phyloP scores from a whole-genome alignment of 2,113 vertebrate species.

The Callipepla californica region DNA sequence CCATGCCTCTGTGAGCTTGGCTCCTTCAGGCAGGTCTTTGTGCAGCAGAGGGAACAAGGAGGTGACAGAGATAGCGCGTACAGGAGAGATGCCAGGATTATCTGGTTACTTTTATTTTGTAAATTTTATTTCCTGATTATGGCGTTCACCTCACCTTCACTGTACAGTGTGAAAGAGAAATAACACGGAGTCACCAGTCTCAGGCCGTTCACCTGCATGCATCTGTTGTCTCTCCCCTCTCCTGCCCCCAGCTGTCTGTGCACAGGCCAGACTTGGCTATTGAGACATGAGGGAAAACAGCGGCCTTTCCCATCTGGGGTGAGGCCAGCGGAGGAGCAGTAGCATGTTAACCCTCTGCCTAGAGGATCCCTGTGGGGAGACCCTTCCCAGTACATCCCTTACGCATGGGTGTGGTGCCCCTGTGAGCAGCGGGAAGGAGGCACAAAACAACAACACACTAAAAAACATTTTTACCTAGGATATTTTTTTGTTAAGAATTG shows the following conservation, averaged over 20 bases:
- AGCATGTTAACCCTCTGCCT: neutral
- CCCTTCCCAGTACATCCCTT: too few species aligned
- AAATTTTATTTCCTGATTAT: neutral
- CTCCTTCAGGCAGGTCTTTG: neutral
- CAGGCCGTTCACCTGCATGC: neutral
- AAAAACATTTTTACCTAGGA: neutral
- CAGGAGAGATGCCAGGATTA: neutral
- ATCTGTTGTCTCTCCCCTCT: neutral
- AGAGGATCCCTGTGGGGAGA: neutral
- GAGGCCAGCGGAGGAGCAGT: neutral
- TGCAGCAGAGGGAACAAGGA: neutral
- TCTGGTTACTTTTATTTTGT: neutral
- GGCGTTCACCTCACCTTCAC: neutral
- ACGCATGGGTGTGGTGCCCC: neutral
- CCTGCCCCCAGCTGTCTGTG: neutral
- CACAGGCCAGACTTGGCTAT: neutral
- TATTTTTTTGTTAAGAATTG: neutral
- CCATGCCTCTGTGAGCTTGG: neutral
- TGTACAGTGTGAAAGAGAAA: neutral
- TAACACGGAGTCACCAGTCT: neutral
- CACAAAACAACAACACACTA: neutral
- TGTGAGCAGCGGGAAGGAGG: neutral
- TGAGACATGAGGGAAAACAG: neutral
- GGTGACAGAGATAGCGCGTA: accelerated
- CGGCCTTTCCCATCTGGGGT: neutral